A percentile compares a stretch with the other conserved stretches of the same genome.
Conservation (phyloP, 2,113 vertebrate species). For the Dascyllus trimaculatus region DNA sequence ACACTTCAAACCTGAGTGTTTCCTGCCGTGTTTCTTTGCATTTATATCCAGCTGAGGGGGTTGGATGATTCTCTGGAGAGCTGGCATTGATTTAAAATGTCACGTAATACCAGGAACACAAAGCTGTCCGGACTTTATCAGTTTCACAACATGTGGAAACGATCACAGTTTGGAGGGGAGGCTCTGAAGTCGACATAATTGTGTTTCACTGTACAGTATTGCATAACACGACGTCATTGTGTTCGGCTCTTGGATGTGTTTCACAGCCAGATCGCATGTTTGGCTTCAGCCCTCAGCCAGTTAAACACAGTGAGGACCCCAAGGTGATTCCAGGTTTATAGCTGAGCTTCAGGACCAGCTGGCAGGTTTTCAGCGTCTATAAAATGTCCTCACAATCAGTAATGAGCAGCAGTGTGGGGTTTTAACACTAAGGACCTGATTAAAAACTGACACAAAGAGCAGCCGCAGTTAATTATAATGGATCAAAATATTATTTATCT, state of each 20-base stretch:
- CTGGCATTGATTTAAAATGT: not conserved
- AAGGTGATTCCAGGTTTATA: not conserved
- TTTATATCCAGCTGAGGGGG: too few species aligned
- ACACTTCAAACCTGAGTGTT: not conserved
- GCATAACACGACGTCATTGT: too few species aligned
- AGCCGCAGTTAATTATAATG: not conserved
- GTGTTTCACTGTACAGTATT: too few species aligned
- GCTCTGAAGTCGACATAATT: too few species aligned
- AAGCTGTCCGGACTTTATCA: not conserved
- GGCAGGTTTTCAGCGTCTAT: not conserved
- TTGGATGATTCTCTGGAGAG: not conserved
- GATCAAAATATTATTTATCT: too few species aligned
- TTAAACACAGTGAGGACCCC: not conserved
- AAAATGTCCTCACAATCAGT: conserved; percentile 1
- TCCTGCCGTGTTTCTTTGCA: not conserved
- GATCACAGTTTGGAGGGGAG: too few species aligned
- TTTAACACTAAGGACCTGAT: not conserved
- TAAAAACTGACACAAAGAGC: not conserved
- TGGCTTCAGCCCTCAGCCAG: fast-evolving
- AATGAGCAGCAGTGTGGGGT: not conserved
- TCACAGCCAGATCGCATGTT: not conserved
- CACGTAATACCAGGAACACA: not conserved
- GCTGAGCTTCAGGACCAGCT: not conserved
- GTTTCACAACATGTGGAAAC: not conserved
- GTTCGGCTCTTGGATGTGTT: too few species aligned